Percentiles rank a stretch among this genome's conserved stretches.
Evolutionary conservation across 1,140 invertebrate species (phyloP).

Genomic region (Megalonaias nervosa): DNA sequence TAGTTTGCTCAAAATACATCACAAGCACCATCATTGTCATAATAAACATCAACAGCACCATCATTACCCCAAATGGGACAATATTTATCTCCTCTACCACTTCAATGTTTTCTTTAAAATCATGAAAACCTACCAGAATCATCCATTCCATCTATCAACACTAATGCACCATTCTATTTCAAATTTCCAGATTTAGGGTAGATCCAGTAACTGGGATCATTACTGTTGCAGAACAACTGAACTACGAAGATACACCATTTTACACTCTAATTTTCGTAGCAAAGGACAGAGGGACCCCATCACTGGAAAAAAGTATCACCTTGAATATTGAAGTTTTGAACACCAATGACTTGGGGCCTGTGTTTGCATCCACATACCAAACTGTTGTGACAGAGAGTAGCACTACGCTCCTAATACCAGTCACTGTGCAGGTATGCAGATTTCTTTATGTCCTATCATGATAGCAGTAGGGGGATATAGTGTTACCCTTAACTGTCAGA

Average conservation of each 20-base stretch:
- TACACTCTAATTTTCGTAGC: constrained; percentile 87
- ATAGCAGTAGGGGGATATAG: no score
- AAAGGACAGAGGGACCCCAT: constrained; percentile 83
- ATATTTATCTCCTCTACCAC: no score
- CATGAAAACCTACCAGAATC: no score
- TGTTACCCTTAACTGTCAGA: no score
- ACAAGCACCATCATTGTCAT: no score
- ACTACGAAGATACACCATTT: constrained; percentile 86
- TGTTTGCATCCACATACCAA: constrained; percentile 40
- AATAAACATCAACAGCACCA: no score
- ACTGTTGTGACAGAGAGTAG: constrained; percentile 37
- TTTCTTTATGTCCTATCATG: not conserved
- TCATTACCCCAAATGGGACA: no score
- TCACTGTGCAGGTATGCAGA: constrained; percentile 40
- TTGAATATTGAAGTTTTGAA: constrained; percentile 88
- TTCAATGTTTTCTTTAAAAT: no score
- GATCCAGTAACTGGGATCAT: constrained; percentile 71
- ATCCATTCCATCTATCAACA: no score
- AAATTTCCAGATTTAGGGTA: constrained; percentile 77
- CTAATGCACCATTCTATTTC: no score
- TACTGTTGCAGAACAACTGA: constrained; percentile 72
- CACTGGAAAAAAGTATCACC: constrained; percentile 84
- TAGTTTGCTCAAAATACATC: no score
- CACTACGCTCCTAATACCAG: constrained; percentile 23
- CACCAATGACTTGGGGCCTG: constrained; percentile 47